Percentiles rank a stretch among this genome's conserved stretches.
These are phyloP conservation scores for Azemiops feae DNA, from an alignment of 2,113 vertebrate genomes.

Conservation along the genomic window DNA sequence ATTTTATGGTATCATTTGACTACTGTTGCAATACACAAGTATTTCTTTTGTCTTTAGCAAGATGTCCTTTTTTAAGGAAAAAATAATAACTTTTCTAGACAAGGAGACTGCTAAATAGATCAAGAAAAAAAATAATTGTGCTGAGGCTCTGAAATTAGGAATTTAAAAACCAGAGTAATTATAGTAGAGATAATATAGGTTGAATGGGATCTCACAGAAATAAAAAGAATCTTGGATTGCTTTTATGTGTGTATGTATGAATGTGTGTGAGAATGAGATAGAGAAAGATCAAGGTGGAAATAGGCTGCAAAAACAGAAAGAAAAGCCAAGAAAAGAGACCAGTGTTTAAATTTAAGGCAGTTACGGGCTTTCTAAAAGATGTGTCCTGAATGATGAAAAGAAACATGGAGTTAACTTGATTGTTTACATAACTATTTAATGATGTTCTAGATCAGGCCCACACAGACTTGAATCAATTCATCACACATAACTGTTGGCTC, in stretches of 20 bases:
- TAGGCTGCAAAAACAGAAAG: neutral
- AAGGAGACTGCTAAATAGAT: neutral
- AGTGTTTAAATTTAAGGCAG: neutral
- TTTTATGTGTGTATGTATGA: neutral
- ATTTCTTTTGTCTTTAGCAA: neutral
- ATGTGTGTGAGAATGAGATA: neutral
- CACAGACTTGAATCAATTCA: neutral
- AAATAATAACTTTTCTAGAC: neutral
- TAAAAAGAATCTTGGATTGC: neutral
- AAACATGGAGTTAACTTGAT: neutral
- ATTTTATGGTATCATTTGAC: neutral
- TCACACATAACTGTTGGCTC: neutral
- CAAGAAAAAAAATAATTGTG: neutral
- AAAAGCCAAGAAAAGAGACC: neutral
- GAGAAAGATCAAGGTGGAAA: neutral
- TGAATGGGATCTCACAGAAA: neutral
- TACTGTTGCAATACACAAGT: neutral
- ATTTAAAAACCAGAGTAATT: neutral
- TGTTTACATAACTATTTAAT: neutral
- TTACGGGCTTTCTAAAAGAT: neutral
- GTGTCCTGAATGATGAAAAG: neutral
- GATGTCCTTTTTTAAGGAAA: neutral
- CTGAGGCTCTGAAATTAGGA: neutral
- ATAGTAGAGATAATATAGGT: neutral
- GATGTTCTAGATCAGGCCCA: neutral